Conservation (phyloP, 2,113 vertebrate species). For the Saccopteryx leptura region DNA sequence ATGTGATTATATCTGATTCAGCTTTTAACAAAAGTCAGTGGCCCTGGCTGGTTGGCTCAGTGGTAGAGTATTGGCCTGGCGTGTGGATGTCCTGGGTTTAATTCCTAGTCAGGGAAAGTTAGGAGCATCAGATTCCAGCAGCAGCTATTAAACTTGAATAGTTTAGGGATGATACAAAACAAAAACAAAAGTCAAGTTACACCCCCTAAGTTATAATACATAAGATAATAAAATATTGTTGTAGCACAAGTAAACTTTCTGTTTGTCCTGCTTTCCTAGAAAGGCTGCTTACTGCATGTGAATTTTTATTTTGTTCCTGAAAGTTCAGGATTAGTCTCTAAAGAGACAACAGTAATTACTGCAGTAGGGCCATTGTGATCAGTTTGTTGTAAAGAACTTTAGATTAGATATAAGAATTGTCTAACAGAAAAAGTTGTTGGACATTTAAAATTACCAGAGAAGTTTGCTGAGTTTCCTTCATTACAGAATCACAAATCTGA, state of each 20-base stretch:
- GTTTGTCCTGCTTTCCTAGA: neutral
- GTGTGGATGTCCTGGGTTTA: too few relatives aligned
- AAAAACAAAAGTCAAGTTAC: neutral
- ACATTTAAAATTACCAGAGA: neutral
- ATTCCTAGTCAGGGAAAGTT: too few relatives aligned
- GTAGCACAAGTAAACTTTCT: neutral
- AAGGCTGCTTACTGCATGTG: neutral
- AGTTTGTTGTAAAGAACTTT: neutral
- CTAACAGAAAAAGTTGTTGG: neutral
- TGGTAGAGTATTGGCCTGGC: too few relatives aligned
- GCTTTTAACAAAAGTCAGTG: neutral
- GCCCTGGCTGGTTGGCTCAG: too few relatives aligned
- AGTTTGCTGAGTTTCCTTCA: neutral
- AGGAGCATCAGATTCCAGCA: too few relatives aligned
- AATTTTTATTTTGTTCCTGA: neutral
- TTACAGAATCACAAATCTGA: neutral
- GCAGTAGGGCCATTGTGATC: too few relatives aligned
- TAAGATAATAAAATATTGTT: neutral
- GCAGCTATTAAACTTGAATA: too few relatives aligned
- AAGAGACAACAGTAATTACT: neutral
- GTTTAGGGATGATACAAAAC: neutral
- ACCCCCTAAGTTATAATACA: neutral
- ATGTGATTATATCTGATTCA: neutral
- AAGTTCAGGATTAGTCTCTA: neutral
- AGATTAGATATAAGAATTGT: conserved; percentile 57